Evolutionary conservation across 2,888 invertebrate genomes (phyloP).

Genomic region (Tachina fera): DNA sequence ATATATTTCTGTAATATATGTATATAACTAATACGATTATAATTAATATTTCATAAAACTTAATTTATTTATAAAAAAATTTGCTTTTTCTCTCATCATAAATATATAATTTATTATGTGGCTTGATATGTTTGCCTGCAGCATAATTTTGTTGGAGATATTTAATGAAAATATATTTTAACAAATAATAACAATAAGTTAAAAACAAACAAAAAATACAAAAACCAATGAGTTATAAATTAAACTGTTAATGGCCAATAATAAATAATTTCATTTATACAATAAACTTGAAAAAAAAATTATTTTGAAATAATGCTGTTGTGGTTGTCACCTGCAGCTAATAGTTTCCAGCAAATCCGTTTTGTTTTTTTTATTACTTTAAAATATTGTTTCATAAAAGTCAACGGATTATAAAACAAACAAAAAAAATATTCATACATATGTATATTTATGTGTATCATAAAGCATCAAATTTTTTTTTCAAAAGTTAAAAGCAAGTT

Average conservation of each 20-base stretch:
- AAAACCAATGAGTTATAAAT: constrained; percentile 27
- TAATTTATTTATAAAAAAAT: neutral
- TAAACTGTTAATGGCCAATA: constrained; percentile 47
- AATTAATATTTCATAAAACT: too few species aligned
- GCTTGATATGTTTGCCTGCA: neutral
- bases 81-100: neutral
- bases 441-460: neutral
- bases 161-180: constrained; percentile 10
- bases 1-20: too few species aligned
- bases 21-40: too few species aligned
- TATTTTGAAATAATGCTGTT: constrained; percentile 30
- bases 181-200: neutral
- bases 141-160: constrained; percentile 1
- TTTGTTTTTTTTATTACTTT: constrained; percentile 10
- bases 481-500: neutral
- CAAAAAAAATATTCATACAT: neutral
- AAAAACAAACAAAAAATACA: constrained; percentile 13
- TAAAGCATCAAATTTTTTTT: neutral
- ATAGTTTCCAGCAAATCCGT: constrained; percentile 38
- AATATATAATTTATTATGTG: neutral
- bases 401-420: constrained; percentile 21
- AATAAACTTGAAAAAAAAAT: constrained; percentile 11
- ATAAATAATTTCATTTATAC: constrained; percentile 25
- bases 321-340: constrained; percentile 55
- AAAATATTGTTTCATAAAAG: constrained; percentile 38